These are phyloP conservation scores for Cephalotes varians DNA, from an alignment of 2,888 invertebrate species.

Conservation along the genomic window DNA sequence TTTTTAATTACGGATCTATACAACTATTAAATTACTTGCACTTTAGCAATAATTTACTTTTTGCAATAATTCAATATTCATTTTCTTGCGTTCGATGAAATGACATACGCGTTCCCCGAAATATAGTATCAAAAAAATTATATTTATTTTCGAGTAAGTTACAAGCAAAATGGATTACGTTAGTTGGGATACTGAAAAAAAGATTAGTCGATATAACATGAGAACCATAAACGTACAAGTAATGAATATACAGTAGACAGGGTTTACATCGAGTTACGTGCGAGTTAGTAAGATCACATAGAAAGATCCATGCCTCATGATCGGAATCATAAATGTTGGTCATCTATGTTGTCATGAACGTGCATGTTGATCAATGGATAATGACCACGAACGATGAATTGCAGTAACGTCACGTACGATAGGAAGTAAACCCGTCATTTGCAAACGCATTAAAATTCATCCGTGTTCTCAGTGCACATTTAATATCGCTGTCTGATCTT, in stretches of 20 bases:
- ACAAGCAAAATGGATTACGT: neutral
- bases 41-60: neutral
- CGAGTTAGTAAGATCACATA: conserved; percentile 60
- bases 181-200: conserved; percentile 60
- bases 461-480: neutral
- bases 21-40: neutral
- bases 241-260: conserved; percentile 50
- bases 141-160: neutral
- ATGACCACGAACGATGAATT: conserved; percentile 28
- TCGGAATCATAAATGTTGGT: conserved; percentile 36
- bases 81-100: neutral
- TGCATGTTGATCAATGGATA: conserved; percentile 43
- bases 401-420: conserved; percentile 24
- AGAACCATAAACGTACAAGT: conserved; percentile 26
- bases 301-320: conserved; percentile 66
- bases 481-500: neutral
- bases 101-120: neutral
- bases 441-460: neutral
- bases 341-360: conserved; percentile 29
- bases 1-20: neutral
- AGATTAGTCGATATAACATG: conserved; percentile 61
- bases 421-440: conserved; percentile 19
- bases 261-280: conserved; percentile 68
- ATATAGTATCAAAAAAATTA: neutral
- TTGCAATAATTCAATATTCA: neutral